A percentile compares a stretch with the other conserved stretches of the same genome.
Evolutionary conservation across 30 jellyfish, hydroid and myxozoan genomes (phyloP).

Genomic region (Catostylus mosaicus): DNA sequence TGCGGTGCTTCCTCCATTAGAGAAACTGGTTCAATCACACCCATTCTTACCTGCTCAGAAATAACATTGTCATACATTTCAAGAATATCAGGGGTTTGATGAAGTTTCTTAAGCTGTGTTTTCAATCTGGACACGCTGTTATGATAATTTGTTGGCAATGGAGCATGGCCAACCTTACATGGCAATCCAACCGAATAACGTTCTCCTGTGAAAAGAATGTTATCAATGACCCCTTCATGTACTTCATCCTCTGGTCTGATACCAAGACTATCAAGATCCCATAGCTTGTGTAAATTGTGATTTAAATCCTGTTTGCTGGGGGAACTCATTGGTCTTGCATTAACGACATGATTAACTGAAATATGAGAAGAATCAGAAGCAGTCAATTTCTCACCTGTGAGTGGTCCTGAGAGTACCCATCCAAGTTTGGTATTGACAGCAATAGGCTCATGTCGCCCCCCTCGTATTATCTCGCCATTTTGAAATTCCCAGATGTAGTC

Average conservation of each 20-base stretch:
- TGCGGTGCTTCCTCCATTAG: slow-evolving; percentile 16
- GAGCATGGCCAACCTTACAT: too few species aligned
- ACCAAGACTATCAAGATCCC: slow-evolving; percentile 60
- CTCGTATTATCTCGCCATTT: too few species aligned
- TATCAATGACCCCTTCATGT: slow-evolving; percentile 40
- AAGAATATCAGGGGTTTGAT: slow-evolving; percentile 24
- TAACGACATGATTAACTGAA: slow-evolving; percentile 19
- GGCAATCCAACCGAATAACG: slow-evolving; percentile 42
- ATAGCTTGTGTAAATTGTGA: slow-evolving; percentile 6
- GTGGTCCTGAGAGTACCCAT: too few species aligned
- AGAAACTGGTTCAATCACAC: slow-evolving; percentile 42
- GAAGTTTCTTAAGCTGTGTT: slow-evolving; percentile 18
- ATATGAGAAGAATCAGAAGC: background rate
- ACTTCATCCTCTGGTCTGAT: slow-evolving; percentile 49
- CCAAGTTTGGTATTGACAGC: too few species aligned
- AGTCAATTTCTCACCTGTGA: slow-evolving; percentile 41
- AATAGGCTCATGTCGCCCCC: too few species aligned
- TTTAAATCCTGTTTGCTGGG: slow-evolving; percentile 11
- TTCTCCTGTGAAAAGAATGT: slow-evolving; percentile 26
- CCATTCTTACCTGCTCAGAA: slow-evolving; percentile 35
- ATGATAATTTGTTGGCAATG: slow-evolving; percentile 12
- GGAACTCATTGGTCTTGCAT: background rate
- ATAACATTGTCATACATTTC: slow-evolving; percentile 13
- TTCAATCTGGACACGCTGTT: slow-evolving; percentile 30
- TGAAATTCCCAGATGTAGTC: slow-evolving; percentile 40